phyloP scores from a whole-genome alignment of 1,140 invertebrate species.

The Panagrolaimus sp. region DNA sequence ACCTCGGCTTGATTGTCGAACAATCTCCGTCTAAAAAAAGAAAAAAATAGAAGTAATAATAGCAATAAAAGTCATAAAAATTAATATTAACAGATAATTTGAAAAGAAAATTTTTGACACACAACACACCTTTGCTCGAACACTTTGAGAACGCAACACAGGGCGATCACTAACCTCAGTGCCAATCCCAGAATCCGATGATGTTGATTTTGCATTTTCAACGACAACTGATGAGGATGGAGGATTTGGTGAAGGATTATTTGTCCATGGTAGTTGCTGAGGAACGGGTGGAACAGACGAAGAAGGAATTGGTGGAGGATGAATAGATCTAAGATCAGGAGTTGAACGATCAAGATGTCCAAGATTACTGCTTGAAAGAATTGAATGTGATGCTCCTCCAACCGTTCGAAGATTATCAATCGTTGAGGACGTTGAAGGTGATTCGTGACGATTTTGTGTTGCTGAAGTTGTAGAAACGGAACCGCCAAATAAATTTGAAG shows the following conservation, averaged over 20 bases:
- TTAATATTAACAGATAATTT: background rate
- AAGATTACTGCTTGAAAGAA: background rate
- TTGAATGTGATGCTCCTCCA: conserved; percentile 9
- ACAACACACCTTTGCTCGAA: conserved; percentile 16
- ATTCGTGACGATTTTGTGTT: conserved; percentile 15
- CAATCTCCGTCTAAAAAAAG: conserved; percentile 7
- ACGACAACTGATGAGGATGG: conserved; percentile 11
- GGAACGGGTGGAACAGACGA: background rate
- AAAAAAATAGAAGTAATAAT: background rate
- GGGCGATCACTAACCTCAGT: conserved; percentile 30
- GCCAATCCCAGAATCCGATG: conserved; percentile 50
- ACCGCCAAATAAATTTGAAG: conserved; percentile 10
- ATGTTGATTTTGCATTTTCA: conserved; percentile 39
- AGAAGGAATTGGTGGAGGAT: conserved; percentile 16
- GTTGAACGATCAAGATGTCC: conserved; percentile 16
- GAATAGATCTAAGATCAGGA: conserved; percentile 14
- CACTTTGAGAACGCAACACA: conserved; percentile 40
- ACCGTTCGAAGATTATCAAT: conserved; percentile 7
- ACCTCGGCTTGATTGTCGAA: conserved; percentile 2
- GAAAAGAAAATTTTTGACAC: background rate
- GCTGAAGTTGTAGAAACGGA: background rate
- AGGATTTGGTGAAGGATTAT: background rate
- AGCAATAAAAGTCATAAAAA: background rate
- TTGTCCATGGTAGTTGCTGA: background rate
- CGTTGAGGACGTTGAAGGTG: conserved; percentile 13